Conservation (phyloP, 2,888 invertebrate genomes). For the Oligia fasciuncula region DNA sequence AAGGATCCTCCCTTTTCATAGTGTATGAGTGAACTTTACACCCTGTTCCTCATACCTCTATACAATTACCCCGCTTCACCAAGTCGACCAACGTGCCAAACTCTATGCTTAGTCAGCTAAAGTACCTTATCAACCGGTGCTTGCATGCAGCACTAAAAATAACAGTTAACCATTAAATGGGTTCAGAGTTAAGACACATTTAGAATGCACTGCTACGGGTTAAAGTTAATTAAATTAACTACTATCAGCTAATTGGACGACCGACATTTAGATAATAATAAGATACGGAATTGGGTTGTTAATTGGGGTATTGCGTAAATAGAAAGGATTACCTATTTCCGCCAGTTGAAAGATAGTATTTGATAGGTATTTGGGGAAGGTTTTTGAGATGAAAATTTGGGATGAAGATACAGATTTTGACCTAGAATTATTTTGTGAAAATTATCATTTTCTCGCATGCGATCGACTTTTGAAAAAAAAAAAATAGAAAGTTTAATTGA, state of each 20-base stretch:
- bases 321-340: neutral
- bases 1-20: too few species aligned
- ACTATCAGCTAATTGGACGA: conserved; percentile 16
- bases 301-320: neutral
- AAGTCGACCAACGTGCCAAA: neutral
- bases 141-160: conserved; percentile 5
- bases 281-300: neutral
- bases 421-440: too few species aligned
- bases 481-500: too few species aligned
- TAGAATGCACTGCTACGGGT: conserved; percentile 19
- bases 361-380: neutral
- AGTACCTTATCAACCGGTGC: neutral
- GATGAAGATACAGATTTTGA: too few species aligned
- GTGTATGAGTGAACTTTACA: too few species aligned
- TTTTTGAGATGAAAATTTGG: neutral
- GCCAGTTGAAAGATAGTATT: neutral
- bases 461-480: too few species aligned
- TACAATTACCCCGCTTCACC: neutral
- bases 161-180: conserved; percentile 12
- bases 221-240: conserved; percentile 29
- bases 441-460: too few species aligned
- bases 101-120: neutral
- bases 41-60: too few species aligned
- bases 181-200: neutral
- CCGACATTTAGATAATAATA: conserved; percentile 2